Conservation (phyloP, 2,797 vertebrate species). For the Poeciliopsis gracilis region DNA sequence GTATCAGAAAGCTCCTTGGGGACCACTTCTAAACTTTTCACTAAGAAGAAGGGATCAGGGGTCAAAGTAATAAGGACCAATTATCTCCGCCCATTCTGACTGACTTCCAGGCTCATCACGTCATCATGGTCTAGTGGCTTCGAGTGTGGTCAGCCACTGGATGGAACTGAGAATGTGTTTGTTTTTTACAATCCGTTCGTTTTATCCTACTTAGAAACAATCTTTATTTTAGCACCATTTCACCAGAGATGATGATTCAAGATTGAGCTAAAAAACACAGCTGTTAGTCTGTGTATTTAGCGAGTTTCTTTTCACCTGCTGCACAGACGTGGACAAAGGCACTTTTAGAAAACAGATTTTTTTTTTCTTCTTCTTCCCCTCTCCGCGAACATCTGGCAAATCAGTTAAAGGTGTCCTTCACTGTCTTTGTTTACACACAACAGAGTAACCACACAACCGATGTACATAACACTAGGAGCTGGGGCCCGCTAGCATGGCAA, state of each 20-base stretch:
- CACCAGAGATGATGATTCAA: conserved; percentile 21
- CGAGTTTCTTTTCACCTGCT: conserved; percentile 75
- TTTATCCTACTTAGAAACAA: conserved; percentile 11
- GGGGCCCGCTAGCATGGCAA: conserved; percentile 58
- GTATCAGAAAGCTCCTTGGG: conserved; percentile 64
- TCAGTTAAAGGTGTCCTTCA: conserved; percentile 74
- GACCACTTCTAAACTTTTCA: conserved; percentile 72
- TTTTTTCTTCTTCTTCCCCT: conserved; percentile 45
- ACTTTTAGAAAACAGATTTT: conserved; percentile 62
- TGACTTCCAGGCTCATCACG: conserved; percentile 67
- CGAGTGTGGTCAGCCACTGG: conserved; percentile 57
- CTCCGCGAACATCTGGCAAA: conserved; percentile 75
- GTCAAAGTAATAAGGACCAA: conserved; percentile 77
- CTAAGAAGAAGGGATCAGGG: conserved; percentile 64
- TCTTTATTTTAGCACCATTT: conserved; percentile 11
- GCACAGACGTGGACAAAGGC: conserved; percentile 71
- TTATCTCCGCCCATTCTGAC: conserved; percentile 71
- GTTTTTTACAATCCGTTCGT: conserved; percentile 29
- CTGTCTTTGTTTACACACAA: conserved; percentile 76
- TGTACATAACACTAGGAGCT: conserved; percentile 65
- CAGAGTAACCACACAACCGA: conserved; percentile 67
- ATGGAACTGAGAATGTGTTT: conserved; percentile 30
- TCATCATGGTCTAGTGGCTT: conserved; percentile 52
- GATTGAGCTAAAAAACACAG: conserved; percentile 57
- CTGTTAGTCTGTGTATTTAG: conserved; percentile 66